Base-by-base conservation (phyloP, 1,140 invertebrate genomes). In the Ceratina japonica region DNA sequence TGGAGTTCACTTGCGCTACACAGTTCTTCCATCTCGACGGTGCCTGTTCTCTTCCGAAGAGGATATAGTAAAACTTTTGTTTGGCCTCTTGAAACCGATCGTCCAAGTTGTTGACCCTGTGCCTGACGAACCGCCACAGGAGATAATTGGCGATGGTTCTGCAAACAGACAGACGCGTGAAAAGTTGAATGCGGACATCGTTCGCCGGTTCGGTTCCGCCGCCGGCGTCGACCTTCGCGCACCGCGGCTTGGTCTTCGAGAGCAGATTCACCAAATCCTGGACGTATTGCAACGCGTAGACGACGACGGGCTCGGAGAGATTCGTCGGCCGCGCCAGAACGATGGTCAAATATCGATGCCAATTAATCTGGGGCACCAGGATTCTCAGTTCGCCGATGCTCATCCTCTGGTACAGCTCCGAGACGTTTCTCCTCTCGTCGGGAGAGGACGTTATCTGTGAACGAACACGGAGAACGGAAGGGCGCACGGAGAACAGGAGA, bases 41-140 rank as follows among this genome's bases (percentile, higher is more conserved):
- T 22, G 95, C 93, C 91, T 95, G 93, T 86, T 96, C 95, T 54
- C 95, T 93, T 16, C 97, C 97, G 86, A 95, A 96, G 16, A 97
- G 88, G 24, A 95, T 93, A 72, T 94, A 94, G 87, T 95, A 95
- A 87, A 97, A 97, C 51, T 94, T 95, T 76, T 94, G 94, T 80
- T 93, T 93, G 0, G 93, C 89, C 10, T 93, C 91, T 83, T 93
- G 92, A 90, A 97, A 98, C 51, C 96, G 93, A 87, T 96, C 94
- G 80, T 97, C 97, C 73, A 98, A 93, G 90, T 97, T 97, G 87
- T 96, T 97, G 16, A 98, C 95, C 81, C 97, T 93, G 88, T 97
- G 96, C 78, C 96, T 94, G 49, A 98, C 95, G 86, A 98, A 97
- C 81, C 97, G 93, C 97, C 97, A 98, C 16, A 98, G 91, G 64